These are phyloP conservation scores for Sarcophaga peregrina DNA, from an alignment of 1,140 invertebrate species.

Conservation along the genomic window DNA sequence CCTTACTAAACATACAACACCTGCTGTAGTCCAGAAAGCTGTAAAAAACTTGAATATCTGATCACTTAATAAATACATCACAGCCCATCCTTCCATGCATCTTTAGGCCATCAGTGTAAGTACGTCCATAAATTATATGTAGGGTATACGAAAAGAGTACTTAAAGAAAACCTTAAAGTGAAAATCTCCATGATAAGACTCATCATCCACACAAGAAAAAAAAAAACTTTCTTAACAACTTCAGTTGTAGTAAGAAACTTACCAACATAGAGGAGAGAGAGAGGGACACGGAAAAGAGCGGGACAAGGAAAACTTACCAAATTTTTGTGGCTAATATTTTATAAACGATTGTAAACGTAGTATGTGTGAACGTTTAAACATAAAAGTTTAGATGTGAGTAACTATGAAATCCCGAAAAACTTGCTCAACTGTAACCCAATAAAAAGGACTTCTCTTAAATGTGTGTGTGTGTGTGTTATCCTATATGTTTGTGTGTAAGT, in stretches of 20 bases:
- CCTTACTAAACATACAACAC: no score
- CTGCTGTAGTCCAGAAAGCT: no score
- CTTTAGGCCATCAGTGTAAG: no score
- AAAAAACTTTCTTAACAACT: slow-evolving; percentile 21
- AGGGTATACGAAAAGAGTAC: not conserved
- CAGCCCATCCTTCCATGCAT: no score
- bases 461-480: no score
- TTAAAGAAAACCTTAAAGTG: slow-evolving; percentile 37
- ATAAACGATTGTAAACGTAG: not conserved
- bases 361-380: not conserved
- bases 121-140: no score
- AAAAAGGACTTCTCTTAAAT: not conserved
- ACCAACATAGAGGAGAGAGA: not conserved
- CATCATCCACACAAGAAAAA: slow-evolving; percentile 12
- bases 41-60: no score
- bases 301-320: not conserved
- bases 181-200: slow-evolving; percentile 34
- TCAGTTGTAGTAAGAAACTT: not conserved
- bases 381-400: not conserved
- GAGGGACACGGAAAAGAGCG: not conserved
- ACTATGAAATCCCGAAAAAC: slow-evolving; percentile 8
- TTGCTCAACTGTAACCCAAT: slow-evolving; percentile 34
- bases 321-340: slow-evolving; percentile 38
- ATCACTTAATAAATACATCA: no score
- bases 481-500: not conserved